phyloP scores from a whole-genome alignment of 64 coral and sea anemone genomes.

The Hydrozoanthus tunicans region DNA sequence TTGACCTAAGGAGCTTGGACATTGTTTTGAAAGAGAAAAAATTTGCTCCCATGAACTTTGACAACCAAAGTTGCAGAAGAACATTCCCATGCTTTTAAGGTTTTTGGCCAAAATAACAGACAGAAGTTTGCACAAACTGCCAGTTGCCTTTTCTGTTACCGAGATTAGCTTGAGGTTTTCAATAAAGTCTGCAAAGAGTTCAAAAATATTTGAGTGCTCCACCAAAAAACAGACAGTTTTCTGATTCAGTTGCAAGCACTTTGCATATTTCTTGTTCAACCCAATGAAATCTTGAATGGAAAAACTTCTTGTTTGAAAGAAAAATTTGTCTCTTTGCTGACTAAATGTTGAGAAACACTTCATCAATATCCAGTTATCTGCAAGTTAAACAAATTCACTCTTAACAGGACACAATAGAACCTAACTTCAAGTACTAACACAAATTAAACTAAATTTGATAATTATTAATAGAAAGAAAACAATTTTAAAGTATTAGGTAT shows the following conservation, averaged over 20 bases:
- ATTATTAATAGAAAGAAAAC: no score
- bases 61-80: conserved; percentile 8
- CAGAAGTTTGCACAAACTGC: background rate
- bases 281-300: conserved; percentile 17
- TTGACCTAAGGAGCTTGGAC: background rate
- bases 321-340: background rate
- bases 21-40: background rate
- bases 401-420: background rate
- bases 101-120: conserved; percentile 7
- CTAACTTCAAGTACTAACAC: no score
- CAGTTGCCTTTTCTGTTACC: background rate
- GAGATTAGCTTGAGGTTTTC: conserved; percentile 32
- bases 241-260: conserved; percentile 36
- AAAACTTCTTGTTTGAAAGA: background rate
- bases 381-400: background rate
- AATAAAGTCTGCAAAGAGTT: conserved; percentile 27
- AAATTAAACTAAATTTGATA: no score
- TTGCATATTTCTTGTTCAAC: conserved; percentile 54
- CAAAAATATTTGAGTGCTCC: conserved; percentile 17
- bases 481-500: no score
- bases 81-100: conserved; percentile 22
- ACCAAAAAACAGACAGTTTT: conserved; percentile 3
- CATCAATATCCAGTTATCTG: conserved; percentile 42
- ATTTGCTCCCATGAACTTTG: background rate
- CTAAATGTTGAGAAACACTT: background rate